A percentile compares a stretch with the other conserved stretches of the same genome.
These are phyloP conservation scores for Parascotia fuliginaria DNA, from an alignment of 2,888 invertebrate species.

Conservation along the genomic window DNA sequence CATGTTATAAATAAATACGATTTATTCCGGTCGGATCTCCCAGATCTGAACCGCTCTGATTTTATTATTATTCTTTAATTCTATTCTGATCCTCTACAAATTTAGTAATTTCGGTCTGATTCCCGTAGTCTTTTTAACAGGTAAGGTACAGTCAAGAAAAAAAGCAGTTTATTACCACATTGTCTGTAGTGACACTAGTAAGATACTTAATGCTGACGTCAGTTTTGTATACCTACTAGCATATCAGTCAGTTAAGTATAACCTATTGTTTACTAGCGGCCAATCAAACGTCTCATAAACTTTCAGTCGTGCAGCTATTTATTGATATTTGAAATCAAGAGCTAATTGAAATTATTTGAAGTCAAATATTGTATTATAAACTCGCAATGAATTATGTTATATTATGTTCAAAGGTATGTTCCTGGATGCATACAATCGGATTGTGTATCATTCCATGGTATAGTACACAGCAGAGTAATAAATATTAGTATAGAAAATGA, in stretches of 20 bases:
- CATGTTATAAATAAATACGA: no score
- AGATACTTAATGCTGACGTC: no score
- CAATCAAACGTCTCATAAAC: slow-evolving; percentile 4
- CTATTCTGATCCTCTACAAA: no score
- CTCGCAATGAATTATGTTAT: background rate
- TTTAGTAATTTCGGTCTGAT: no score
- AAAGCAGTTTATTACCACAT: no score
- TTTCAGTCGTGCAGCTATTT: slow-evolving; percentile 1
- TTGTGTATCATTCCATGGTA: slow-evolving; percentile 11
- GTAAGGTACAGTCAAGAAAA: no score
- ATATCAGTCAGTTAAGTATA: no score
- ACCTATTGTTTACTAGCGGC: background rate
- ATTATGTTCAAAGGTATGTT: background rate
- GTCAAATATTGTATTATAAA: background rate
- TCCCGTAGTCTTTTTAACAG: no score
- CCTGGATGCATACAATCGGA: background rate
- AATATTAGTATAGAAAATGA: slow-evolving; percentile 61
- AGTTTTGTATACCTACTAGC: background rate
- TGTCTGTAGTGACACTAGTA: no score
- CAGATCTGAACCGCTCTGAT: no score
- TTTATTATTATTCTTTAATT: no score
- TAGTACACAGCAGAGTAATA: slow-evolving; percentile 47
- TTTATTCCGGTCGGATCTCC: no score
- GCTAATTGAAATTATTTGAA: background rate
- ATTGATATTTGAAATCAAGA: slow-evolving; percentile 2